These are phyloP conservation scores for Eupeodes latifasciatus DNA, from an alignment of 2,888 invertebrate species.

Conservation along the genomic window DNA sequence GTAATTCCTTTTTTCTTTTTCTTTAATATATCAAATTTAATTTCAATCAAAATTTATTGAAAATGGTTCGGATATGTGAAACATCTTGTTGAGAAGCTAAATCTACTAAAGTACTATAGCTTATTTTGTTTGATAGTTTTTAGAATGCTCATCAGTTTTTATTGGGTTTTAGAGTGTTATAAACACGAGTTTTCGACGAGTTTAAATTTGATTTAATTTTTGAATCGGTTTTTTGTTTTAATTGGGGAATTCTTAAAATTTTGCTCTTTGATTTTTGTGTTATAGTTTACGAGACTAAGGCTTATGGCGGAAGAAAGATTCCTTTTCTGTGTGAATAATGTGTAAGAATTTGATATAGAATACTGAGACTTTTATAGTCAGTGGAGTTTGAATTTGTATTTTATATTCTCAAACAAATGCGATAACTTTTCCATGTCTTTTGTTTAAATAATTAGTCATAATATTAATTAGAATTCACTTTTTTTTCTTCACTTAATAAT, in stretches of 20 bases:
- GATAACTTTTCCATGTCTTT: too few species aligned
- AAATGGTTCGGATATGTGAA: background rate
- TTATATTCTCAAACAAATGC: too few species aligned
- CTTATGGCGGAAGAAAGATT: constrained; percentile 42
- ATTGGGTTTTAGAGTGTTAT: constrained; percentile 14
- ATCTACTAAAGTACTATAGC: constrained; percentile 15
- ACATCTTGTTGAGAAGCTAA: background rate
- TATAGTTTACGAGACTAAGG: background rate
- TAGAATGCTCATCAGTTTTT: constrained; percentile 28
- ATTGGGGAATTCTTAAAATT: background rate
- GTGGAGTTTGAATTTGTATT: too few species aligned
- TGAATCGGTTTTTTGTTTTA: background rate
- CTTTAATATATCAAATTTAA: constrained; percentile 7
- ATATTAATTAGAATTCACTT: too few species aligned
- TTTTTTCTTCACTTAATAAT: too few species aligned
- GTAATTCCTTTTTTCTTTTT: constrained; percentile 53
- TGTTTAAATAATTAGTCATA: too few species aligned
- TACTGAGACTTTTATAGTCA: background rate
- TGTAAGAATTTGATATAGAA: constrained; percentile 28
- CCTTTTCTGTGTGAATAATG: constrained; percentile 9
- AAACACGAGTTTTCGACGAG: too few species aligned
- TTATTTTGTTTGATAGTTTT: background rate
- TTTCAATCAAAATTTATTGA: constrained; percentile 71
- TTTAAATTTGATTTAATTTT: background rate
- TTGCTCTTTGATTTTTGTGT: background rate